Base-by-base conservation (phyloP, 2,113 vertebrate species). In the Naja naja region DNA sequence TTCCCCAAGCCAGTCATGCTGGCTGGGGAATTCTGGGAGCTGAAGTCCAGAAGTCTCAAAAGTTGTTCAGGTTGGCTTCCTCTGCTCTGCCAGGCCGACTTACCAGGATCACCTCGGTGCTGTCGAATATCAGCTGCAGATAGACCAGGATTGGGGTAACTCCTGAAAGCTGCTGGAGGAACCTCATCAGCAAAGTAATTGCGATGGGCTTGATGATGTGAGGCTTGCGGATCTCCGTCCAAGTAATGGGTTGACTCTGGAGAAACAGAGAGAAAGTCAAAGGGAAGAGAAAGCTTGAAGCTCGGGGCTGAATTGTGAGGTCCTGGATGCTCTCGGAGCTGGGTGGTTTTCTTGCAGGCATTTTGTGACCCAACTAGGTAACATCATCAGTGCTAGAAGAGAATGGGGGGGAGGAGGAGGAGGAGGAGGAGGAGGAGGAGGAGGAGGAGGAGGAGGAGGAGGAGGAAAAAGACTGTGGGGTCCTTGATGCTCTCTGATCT, bases 151-250 rank as follows among this genome's bases (percentile, higher is more conserved):
- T 94, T 3, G 98, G 98, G 0, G 98, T 99, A 96, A 99, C 98
- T 1, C 99, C 99, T 0, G 98, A 98, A 96, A 99, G 97, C 97
- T 99, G 99, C 96, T 99, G 99, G 94, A 99, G 98, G 95, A 99
- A 98, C 91, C 99, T 98, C 99, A 99, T 99, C 85, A 94, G 93
- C 88, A 98, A 94, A 0, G 99, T 97, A 0, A 99, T 99, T 43
- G 97, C 4, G 85, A 99, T 97, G 34, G 99, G 99, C 45, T 98
- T 98, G 97, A 98, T 99, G 94, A 98, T 96, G 87, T 96, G 95
- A 0, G 98, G 98, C 1, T 96, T 98, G 89, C 85, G 96, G 93
- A 98, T 97, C 95, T 99, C 98, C 0, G 97, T 95, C 96, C 97
- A 98, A 0, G 98, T 97, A 91, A 98, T 27, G 12, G 1, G 91